Percentiles rank a stretch among this genome's conserved stretches.
These are phyloP conservation scores for Chionomys nivalis DNA, from an alignment of 2,113 vertebrate genomes.

Conservation along the genomic window DNA sequence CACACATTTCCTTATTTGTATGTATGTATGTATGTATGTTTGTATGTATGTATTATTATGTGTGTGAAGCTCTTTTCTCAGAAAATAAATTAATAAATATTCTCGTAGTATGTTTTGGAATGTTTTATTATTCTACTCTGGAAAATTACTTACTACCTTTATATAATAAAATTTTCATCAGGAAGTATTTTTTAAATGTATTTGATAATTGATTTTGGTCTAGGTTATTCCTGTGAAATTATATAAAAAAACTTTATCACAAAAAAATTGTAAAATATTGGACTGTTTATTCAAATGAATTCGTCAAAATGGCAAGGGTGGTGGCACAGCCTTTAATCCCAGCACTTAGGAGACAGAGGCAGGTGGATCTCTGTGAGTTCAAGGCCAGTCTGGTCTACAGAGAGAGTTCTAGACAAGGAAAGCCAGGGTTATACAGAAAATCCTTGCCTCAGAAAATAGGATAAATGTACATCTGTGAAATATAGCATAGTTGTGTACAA, in stretches of 20 bases:
- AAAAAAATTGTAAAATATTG: neutral
- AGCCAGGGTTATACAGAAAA: neutral
- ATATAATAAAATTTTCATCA: neutral
- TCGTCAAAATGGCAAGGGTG: neutral
- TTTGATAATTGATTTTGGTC: neutral
- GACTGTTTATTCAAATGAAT: neutral
- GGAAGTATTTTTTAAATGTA: neutral
- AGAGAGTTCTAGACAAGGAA: neutral
- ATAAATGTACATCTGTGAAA: neutral
- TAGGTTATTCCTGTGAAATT: neutral
- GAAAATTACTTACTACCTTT: constrained; percentile 7
- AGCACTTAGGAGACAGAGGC: neutral
- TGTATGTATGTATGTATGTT: neutral
- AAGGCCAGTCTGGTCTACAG: neutral
- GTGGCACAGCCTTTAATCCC: neutral
- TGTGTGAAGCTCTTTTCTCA: neutral
- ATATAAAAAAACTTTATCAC: neutral
- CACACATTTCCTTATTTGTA: neutral
- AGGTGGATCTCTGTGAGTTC: neutral
- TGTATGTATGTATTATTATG: too few species aligned
- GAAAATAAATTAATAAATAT: neutral
- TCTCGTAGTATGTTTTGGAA: neutral
- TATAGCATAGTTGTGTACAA: neutral
- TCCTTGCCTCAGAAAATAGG: neutral
- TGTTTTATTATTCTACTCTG: neutral